Percentiles rank a stretch among this genome's conserved stretches.
These are phyloP conservation scores for Tupaia chinensis DNA, from an alignment of 2,113 vertebrate species.

Conservation along the genomic window DNA sequence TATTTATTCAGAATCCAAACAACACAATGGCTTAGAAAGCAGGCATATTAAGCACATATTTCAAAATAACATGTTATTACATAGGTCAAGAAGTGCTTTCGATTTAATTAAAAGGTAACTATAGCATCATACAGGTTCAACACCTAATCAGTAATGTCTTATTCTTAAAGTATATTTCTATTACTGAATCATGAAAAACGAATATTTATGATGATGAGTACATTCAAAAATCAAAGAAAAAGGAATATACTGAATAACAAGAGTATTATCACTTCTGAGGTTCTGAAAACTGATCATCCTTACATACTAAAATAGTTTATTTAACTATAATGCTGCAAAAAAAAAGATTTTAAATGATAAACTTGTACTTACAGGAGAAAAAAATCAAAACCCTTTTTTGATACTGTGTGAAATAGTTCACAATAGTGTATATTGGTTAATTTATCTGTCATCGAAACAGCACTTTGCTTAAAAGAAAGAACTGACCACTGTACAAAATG, in stretches of 20 bases:
- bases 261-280: not conserved
- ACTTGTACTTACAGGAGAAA: too few relatives aligned
- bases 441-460: too few relatives aligned
- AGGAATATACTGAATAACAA: not conserved
- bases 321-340: not conserved
- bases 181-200: conserved; percentile 12
- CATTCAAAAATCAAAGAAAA: conserved; percentile 41
- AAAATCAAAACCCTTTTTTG: too few relatives aligned
- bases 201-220: not conserved
- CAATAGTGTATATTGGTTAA: too few relatives aligned
- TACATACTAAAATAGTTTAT: not conserved
- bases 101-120: conserved; percentile 42
- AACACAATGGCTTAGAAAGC: not conserved
- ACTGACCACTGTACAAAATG: too few relatives aligned
- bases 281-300: conserved; percentile 37
- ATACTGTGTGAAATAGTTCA: too few relatives aligned
- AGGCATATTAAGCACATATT: not conserved
- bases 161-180: not conserved
- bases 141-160: conserved; percentile 9
- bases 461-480: too few relatives aligned
- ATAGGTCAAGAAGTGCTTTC: not conserved
- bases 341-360: too few relatives aligned
- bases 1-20: conserved; percentile 56
- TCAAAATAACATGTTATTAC: not conserved
- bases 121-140: not conserved